These are phyloP conservation scores for Drosophila subobscura DNA, from an alignment of 1,140 invertebrate genomes.

Conservation along the genomic window DNA sequence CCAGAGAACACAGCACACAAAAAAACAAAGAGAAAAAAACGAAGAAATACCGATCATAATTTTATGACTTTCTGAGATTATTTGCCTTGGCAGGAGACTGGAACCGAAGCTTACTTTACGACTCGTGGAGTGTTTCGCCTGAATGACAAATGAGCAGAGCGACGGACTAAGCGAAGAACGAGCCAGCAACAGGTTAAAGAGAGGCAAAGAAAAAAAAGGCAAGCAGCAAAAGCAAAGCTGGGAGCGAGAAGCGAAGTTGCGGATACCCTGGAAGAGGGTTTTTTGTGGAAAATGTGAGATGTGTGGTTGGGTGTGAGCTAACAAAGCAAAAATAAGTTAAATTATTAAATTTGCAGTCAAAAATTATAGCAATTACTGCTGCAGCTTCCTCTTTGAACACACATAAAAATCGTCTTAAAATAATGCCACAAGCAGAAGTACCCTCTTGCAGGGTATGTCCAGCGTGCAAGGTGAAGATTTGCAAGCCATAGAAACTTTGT, in stretches of 20 bases:
- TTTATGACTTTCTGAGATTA: constrained; percentile 64
- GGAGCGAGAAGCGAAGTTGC: neutral
- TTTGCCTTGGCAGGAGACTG: constrained; percentile 41
- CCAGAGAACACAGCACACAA: constrained; percentile 18
- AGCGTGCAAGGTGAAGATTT: constrained; percentile 13
- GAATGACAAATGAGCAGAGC: constrained; percentile 81
- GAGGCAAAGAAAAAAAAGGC: neutral
- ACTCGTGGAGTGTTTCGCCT: constrained; percentile 71
- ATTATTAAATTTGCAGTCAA: neutral
- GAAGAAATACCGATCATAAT: constrained; percentile 74
- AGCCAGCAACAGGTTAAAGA: constrained; percentile 61
- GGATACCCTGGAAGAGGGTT: constrained; percentile 1
- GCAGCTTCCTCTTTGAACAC: too few relatives aligned
- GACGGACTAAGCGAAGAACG: constrained; percentile 26
- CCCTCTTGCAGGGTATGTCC: constrained; percentile 9
- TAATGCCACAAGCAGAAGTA: neutral
- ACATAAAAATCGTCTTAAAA: too few relatives aligned
- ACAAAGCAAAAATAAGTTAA: neutral
- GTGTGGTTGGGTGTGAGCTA: too few relatives aligned
- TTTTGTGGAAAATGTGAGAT: neutral
- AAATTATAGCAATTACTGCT: too few relatives aligned
- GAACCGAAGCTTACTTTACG: constrained; percentile 51
- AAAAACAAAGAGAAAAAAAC: neutral
- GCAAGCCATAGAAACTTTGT: constrained; percentile 52
- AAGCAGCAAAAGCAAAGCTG: too few relatives aligned